Base-by-base conservation (phyloP, 2,797 vertebrate genomes). In the Amazonetta brasiliensis region DNA sequence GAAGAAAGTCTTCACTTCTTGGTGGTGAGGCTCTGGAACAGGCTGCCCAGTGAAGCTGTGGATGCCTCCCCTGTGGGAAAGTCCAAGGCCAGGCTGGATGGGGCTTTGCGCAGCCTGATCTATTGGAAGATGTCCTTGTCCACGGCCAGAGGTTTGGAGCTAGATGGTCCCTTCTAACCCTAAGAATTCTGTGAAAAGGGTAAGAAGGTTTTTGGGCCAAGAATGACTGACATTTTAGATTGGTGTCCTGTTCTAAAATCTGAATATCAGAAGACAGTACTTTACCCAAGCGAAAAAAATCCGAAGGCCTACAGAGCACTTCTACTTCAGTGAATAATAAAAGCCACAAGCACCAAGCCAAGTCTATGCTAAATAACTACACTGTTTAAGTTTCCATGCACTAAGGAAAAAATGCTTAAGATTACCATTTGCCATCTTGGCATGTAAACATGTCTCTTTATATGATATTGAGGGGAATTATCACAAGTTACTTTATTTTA, bases 311-410 rank as follows among this genome's bases (percentile, higher is more conserved):
- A 88, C 35, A 71, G 64, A 60, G 11, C 8, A 50, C 30, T 75
- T 91, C 41, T 44, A 50, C 11, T 52, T 17, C 60, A 77, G 23
- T 25, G 44, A 72, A 67, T 4, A 75, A 64, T 17, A 77, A 52
- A 69, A 87, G 58, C 3, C 33, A 55, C 0, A 3, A 6, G 30
- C 15, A 73, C 48, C 64, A 89, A 39, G 13, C 22, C 20, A 60
- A 60, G 31, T 17, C 46, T 48, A 28, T 54, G 19, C 20, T 48
- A 52, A 22, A 74, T 3, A 59, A 43, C 12, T 50, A 43, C 58
- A 67, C 30, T 50, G 14, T 39, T 59, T 15, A 18, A 59, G 20
- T 55, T 28, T 63, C 31, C 23, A 33, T 1, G 0, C 0, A 1
- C 15, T 54, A 68, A 60, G 22, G 48, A 86, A 71, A 20, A 91